Conservation (phyloP, 1,140 invertebrate genomes). For the Neodiprion lecontei region DNA sequence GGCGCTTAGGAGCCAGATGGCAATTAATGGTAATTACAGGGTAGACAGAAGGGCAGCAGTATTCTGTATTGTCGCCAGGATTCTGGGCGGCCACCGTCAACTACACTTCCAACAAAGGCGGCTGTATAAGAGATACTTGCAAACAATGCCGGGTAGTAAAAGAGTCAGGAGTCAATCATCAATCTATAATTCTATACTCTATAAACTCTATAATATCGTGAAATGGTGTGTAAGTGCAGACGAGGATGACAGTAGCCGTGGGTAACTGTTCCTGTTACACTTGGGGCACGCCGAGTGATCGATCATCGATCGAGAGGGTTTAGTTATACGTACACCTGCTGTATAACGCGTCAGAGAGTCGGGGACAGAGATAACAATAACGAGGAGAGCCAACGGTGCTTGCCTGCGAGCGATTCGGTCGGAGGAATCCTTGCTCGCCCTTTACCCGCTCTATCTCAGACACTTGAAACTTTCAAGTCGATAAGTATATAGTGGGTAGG, state of each 20-base stretch:
- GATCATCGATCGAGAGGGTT: no score
- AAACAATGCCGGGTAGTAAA: slow-evolving; percentile 1
- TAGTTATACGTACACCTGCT: no score
- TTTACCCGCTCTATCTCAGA: no score
- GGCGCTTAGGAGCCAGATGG: background rate
- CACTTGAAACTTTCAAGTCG: no score
- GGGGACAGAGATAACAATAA: no score
- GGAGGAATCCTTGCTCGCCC: no score
- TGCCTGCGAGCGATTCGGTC: no score
- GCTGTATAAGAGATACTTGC: background rate
- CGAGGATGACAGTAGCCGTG: background rate
- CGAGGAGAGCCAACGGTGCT: no score
- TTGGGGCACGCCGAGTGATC: no score
- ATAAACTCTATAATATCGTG: background rate
- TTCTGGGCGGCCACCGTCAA: slow-evolving; percentile 3
- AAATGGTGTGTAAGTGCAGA: background rate
- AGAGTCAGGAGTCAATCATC: background rate
- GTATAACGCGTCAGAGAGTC: no score
- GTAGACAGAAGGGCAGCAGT: background rate
- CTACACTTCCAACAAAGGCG: slow-evolving; percentile 3
- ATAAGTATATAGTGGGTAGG: no score
- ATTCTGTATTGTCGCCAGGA: slow-evolving; percentile 4
- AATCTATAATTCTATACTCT: background rate
- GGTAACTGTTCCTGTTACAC: no score
- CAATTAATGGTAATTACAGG: slow-evolving; percentile 7